A percentile compares a stretch with the other conserved stretches of the same genome.
phyloP scores from a whole-genome alignment of 2,113 vertebrate species.

The Sterna hirundo region DNA sequence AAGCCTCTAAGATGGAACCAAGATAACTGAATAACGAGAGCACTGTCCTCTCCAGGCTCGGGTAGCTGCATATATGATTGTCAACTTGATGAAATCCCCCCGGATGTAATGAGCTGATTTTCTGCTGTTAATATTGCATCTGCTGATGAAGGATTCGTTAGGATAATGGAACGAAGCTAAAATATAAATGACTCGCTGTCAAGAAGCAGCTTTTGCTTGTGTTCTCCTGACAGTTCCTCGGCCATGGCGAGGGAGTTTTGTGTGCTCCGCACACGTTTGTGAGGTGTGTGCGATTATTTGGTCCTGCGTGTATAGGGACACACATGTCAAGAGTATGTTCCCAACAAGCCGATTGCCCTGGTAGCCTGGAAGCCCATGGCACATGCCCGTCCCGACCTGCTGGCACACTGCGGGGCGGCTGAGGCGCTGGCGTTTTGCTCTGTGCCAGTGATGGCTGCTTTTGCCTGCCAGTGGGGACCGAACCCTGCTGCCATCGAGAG shows the following conservation, averaged over 20 bases:
- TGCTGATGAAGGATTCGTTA: conserved; percentile 99
- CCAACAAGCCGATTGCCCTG: fast-evolving
- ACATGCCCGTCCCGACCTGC: fast-evolving
- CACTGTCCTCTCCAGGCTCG: conserved; percentile 82
- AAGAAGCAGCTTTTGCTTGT: conserved; percentile 99
- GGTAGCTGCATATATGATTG: conserved; percentile 96
- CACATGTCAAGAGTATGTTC: neutral
- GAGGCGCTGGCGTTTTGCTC: neutral
- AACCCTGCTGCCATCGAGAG: neutral
- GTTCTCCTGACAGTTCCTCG: conserved; percentile 94
- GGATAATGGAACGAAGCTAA: conserved; percentile 99
- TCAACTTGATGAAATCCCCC: conserved; percentile 99
- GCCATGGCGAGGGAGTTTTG: conserved; percentile 70
- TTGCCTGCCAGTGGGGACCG: neutral
- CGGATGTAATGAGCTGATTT: conserved; percentile 99
- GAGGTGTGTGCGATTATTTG: neutral
- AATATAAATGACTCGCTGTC: conserved; percentile 99
- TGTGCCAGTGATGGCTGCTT: neutral
- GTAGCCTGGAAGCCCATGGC: neutral
- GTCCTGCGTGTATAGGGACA: neutral
- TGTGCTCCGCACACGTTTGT: conserved; percentile 1
- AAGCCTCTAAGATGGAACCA: conserved; percentile 69
- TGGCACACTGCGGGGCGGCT: neutral
- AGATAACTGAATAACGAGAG: conserved; percentile 74
- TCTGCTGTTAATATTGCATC: conserved; percentile 99